Percentiles rank a stretch among this genome's conserved stretches.
Conservation (phyloP, 2,113 vertebrate genomes). For the Psophia crepitans region DNA sequence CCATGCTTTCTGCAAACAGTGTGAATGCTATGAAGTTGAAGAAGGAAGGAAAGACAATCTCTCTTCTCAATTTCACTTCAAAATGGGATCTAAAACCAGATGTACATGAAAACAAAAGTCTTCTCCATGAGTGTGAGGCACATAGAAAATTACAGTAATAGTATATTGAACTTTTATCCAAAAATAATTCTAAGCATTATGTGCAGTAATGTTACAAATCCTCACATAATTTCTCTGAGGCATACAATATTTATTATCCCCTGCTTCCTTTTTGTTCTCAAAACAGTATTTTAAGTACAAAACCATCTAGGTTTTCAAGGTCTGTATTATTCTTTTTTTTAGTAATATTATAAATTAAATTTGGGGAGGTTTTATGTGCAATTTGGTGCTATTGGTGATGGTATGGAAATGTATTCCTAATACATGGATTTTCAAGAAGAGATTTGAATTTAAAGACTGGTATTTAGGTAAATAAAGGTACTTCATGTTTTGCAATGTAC, state of each 20-base stretch:
- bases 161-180: background rate
- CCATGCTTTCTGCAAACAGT: background rate
- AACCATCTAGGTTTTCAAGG: background rate
- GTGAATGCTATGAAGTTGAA: background rate
- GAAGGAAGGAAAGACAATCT: background rate
- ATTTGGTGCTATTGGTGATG: background rate
- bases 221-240: background rate
- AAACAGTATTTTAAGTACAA: background rate
- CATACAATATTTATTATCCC: background rate
- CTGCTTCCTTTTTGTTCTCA: background rate
- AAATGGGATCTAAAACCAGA: background rate
- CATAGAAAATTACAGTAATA: background rate
- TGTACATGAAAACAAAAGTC: background rate
- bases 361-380: rapidly evolving
- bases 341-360: background rate
- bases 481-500: background rate
- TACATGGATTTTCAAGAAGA: background rate
- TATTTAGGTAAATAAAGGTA: background rate
- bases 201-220: background rate
- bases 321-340: background rate
- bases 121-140: background rate
- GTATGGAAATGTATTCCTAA: background rate
- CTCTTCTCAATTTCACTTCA: background rate
- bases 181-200: background rate
- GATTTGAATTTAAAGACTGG: background rate